Conservation (phyloP, 2,113 vertebrate genomes). For the Gallinago media region DNA sequence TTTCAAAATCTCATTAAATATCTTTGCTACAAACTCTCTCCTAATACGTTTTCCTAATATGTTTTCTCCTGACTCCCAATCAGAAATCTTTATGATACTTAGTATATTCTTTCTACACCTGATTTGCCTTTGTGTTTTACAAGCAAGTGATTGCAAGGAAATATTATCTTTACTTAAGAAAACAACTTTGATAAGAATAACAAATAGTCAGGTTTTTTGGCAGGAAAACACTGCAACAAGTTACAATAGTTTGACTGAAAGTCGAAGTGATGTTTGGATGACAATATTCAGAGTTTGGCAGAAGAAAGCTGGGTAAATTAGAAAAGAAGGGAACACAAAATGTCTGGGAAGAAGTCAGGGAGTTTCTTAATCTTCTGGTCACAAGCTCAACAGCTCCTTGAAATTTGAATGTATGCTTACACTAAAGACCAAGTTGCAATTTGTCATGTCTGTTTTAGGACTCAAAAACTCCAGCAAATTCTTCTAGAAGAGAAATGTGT, state of each 20-base stretch:
- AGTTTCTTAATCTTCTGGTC: background rate
- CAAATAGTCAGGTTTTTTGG: background rate
- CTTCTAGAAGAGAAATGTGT: background rate
- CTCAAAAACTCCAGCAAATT: background rate
- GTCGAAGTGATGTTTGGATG: background rate
- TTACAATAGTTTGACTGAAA: background rate
- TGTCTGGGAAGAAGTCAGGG: background rate
- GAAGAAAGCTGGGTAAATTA: background rate
- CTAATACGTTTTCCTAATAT: no score
- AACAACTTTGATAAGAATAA: background rate
- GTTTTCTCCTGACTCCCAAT: background rate
- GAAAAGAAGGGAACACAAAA: background rate
- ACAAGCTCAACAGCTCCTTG: background rate
- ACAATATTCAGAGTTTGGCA: background rate
- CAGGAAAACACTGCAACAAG: background rate
- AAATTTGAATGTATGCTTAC: background rate
- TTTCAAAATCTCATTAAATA: slow-evolving; percentile 28
- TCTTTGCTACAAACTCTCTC: background rate
- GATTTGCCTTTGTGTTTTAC: background rate
- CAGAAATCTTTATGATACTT: background rate
- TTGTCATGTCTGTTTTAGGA: background rate
- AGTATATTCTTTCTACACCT: background rate
- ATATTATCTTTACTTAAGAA: background rate
- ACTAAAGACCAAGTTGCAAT: background rate
- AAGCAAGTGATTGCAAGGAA: background rate